These are phyloP conservation scores for Caenorhabditis afra DNA, from an alignment of 2,888 invertebrate species.

Conservation along the genomic window DNA sequence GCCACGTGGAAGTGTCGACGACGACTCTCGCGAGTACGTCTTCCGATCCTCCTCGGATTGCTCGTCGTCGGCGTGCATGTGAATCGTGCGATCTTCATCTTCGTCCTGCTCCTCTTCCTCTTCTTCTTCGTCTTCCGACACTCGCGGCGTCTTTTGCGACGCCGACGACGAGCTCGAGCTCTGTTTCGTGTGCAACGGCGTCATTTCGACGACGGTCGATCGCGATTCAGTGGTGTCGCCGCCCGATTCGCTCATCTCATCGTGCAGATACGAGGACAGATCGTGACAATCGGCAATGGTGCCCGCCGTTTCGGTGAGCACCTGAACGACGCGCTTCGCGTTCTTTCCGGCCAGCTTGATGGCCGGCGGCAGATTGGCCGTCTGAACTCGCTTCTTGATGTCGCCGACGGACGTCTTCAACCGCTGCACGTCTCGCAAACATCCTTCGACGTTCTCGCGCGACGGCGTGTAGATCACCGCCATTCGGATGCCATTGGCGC, in stretches of 20 bases:
- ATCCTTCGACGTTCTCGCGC: slow-evolving; percentile 41
- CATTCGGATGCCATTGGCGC: slow-evolving; percentile 74
- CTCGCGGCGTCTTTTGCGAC: slow-evolving; percentile 10
- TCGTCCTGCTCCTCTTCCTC: slow-evolving; percentile 21
- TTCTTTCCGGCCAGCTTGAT: slow-evolving; percentile 58
- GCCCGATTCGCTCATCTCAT: slow-evolving; percentile 48
- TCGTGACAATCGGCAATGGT: slow-evolving; percentile 51
- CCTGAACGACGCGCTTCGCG: slow-evolving; percentile 61
- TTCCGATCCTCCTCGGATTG: slow-evolving; percentile 61
- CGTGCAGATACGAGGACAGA: slow-evolving; percentile 21
- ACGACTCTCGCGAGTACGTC: slow-evolving; percentile 45
- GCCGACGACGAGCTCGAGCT: slow-evolving; percentile 34
- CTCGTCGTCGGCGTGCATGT: slow-evolving; percentile 53
- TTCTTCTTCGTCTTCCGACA: slow-evolving; percentile 22
- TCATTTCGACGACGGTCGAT: slow-evolving; percentile 49
- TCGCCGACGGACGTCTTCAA: slow-evolving; percentile 38
- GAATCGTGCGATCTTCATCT: slow-evolving; percentile 38
- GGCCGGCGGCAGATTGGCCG: slow-evolving; percentile 56
- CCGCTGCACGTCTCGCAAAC: slow-evolving; percentile 27
- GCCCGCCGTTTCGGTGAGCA: slow-evolving; percentile 49
- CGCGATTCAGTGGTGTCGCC: slow-evolving; percentile 50
- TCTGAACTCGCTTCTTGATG: slow-evolving; percentile 60
- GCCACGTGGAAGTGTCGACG: slow-evolving; percentile 39
- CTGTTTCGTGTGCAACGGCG: slow-evolving; percentile 27
- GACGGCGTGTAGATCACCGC: slow-evolving; percentile 79